Base-by-base conservation (phyloP, 2,888 invertebrate species). In the Perdita meconis region DNA sequence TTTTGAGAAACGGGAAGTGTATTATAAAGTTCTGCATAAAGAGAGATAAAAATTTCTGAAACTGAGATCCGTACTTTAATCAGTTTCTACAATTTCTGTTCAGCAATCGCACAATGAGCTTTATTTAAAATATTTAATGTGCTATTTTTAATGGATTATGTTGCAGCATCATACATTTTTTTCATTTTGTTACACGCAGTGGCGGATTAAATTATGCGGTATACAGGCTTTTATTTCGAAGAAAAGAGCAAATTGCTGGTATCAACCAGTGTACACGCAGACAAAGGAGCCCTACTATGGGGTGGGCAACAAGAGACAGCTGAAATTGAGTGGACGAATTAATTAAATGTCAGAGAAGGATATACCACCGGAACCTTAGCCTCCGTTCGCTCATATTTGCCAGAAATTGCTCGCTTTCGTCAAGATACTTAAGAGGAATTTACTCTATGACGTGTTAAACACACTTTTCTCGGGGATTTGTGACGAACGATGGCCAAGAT, bases 321-420 rank as follows among this genome's bases (percentile, higher is more conserved):
- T 65, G 71, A 53, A 71, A 78, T 78, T 50, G 64, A 71, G 59
- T 75, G 57, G 68, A 13, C 36, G 55, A 68, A 79, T 79, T 79
- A 79, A 79, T 79, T 75, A 79, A 75, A 79, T 61, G 75, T 75
- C 78, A 65, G 44, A 55, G 50, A 50, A 60, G 64, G 22, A 79
- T 79, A 71, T 68, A 71, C 75, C 65, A 24, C 51, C 47, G 3
- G 64, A 75, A 75, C 75, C 61, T 68, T 67, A 61, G 40, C 22
- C 55, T 24, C 8, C 22, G 13, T 60, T 51, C 59, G 42, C 38
- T 63, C 36, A 68, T 63, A 64, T 59, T 68, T 42, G 26, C 63
- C n/a, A 73, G 30, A 24, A 38, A 55, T 67, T 57, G 19, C 26
- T 30, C 24, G 2, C 51, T 38, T 13, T 42, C 56, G 44, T n/a